Evolutionary conservation across 2,797 vertebrate species (phyloP), one percentile per base, ranked within the genome.

Genomic region (Siniperca undulata): DNA sequence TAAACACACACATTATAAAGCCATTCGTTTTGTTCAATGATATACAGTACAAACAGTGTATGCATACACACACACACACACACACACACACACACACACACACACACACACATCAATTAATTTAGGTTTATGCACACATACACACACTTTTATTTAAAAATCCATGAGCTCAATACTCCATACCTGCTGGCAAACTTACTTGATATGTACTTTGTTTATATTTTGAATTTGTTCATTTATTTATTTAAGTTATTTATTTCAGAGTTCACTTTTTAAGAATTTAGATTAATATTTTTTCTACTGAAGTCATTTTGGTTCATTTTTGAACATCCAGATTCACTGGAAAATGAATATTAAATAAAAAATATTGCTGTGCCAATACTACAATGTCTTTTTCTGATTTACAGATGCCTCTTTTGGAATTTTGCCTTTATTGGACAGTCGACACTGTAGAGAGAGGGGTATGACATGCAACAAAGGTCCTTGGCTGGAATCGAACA

Each of bases 251-350:
- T 79, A 86, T 89, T 92, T 90, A 80, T 89, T 92, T 77, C 65
- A 86, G 82, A 86, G 72, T 81, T 89, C 78, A 78, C 73, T 90
- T 91, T 94, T 92, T 85, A 84, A 88, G 74, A 92, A 46, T 92
- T 93, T 81, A 91, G 68, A 94, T 92, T 88, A 24, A 90, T 94
- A 94, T 94, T 93, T 94, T 95, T 95, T 95, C 93, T 95, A 95
- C 92, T 80, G 79, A 82, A 86, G 82, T 88, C 60, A 52, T 86
- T 92, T 89, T 85, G 80, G 77, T 91, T 92, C 69, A 81, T 88
- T 88, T 87, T 81, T 84, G 70, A 91, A 82, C 86, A 90, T 86
- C 79, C 83, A 89, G 81, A 84, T 79, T 71, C 78, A 85, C 91
- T 91, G 88, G 86, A 91, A 86, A 82, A 73, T 64, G 50, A 86